Evolutionary conservation across 2,888 invertebrate genomes (phyloP), one percentile per base, ranked within the genome.

Genomic region (Cataglyphis altisquamis): DNA sequence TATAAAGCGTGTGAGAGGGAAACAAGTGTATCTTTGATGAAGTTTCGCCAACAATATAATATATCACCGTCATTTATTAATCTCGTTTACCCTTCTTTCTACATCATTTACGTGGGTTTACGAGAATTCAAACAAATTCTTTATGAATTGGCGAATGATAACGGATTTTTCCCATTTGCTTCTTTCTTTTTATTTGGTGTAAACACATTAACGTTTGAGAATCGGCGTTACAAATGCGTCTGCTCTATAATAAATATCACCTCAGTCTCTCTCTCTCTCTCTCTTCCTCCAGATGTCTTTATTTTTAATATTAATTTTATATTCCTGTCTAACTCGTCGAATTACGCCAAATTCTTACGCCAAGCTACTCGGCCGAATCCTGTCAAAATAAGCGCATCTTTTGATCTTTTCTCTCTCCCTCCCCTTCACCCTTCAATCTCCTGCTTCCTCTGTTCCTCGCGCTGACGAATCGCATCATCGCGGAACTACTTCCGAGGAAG

Each of bases 401-500:
- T 32, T 10, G 15, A 12, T 41, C 8, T 29, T 21, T 78, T 57
- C 8, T 68, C 15, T 41, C 12, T 10, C 10, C 4, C 32, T 32
- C 10, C 18, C 9, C n/a, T 36, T 55, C 5, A 32, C 2, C 29
- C 6, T 21, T 39, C 55, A 3, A 45, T 52, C 12, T 45, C 10
- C 8, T 18, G 15, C 25, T 60, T 60, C 72, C 72, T 80, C 18
- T 10, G 12, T 48, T 60, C 70, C 45, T 68, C 32, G 8, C 6
- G 39, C 21, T 68, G 57, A 15, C 15, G 21, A 18, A 32, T 78
- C 60, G 15, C 68, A 78, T 62, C 70, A 57, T 41, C 78, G 21
- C 70, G 60, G 36, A 72, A 72, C 36, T 72, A 72, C 60, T 80
- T 80, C 72, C 72, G 75, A 64, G 36, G 66, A 75, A 82, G 75